A percentile compares a stretch with the other conserved stretches of the same genome.
Evolutionary conservation across 2,888 invertebrate species (phyloP).

Genomic region (Pammene aurita): DNA sequence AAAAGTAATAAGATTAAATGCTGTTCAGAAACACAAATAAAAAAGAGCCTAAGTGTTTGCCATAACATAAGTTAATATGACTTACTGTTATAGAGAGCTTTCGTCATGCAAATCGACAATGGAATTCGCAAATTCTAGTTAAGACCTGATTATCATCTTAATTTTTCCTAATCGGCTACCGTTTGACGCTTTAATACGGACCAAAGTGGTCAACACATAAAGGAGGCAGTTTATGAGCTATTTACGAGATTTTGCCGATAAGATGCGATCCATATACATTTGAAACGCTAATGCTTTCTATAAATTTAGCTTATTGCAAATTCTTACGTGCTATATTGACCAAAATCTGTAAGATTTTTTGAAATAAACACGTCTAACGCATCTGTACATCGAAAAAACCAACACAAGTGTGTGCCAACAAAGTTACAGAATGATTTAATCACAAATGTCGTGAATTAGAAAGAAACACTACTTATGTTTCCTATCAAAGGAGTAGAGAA

Average conservation of each 20-base stretch:
- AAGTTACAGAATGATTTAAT: too few species aligned
- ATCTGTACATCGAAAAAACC: too few species aligned
- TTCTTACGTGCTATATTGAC: not conserved
- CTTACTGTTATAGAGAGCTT: not conserved
- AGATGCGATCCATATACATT: slow-evolving; percentile 30
- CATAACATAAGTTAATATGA: not conserved
- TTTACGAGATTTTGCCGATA: slow-evolving; percentile 42
- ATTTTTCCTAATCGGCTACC: slow-evolving; percentile 68
- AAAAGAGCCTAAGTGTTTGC: not conserved
- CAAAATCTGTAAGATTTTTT: not conserved
- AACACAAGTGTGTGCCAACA: too few species aligned
- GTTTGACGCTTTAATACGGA: slow-evolving; percentile 52
- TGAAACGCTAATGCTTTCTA: slow-evolving; percentile 25
- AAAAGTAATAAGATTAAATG: slow-evolving; percentile 49
- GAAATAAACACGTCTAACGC: too few species aligned
- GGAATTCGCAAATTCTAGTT: slow-evolving; percentile 56
- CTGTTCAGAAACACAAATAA: too few species aligned
- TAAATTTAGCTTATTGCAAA: slow-evolving; percentile 24
- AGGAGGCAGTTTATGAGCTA: slow-evolving; percentile 57
- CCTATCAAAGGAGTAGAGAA: too few species aligned
- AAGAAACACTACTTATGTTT: too few species aligned
- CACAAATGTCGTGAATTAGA: too few species aligned
- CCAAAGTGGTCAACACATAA: slow-evolving; percentile 52
- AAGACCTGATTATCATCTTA: slow-evolving; percentile 69
- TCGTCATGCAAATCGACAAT: slow-evolving; percentile 51